phyloP scores from a whole-genome alignment of 2,888 invertebrate genomes.

The Oeneis ivallda region DNA sequence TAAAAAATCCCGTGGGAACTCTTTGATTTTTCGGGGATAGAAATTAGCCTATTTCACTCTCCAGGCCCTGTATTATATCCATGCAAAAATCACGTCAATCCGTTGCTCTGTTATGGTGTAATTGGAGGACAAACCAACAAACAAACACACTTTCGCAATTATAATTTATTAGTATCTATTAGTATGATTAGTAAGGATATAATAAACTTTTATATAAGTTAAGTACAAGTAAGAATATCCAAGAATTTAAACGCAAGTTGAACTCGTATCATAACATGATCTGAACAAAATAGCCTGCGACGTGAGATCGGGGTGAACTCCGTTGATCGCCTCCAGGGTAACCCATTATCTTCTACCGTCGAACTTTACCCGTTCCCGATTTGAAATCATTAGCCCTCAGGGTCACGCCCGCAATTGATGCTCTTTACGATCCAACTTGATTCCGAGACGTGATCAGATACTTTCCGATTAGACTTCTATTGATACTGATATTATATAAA shows the following conservation, averaged over 20 bases:
- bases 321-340: slow-evolving; percentile 34
- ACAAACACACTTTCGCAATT: too few relatives aligned
- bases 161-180: too few relatives aligned
- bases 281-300: slow-evolving; percentile 21
- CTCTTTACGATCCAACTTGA: slow-evolving; percentile 22
- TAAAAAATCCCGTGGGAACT: too few relatives aligned
- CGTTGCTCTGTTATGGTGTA: too few relatives aligned
- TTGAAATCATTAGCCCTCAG: slow-evolving; percentile 34
- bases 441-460: slow-evolving; percentile 19
- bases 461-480: slow-evolving; percentile 7
- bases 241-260: neutral
- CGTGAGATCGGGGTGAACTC: slow-evolving; percentile 34
- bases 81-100: too few relatives aligned
- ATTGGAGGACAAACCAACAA: too few relatives aligned
- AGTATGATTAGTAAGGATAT: too few relatives aligned
- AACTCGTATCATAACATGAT: slow-evolving; percentile 7
- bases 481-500: neutral
- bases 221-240: neutral
- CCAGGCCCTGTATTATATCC: too few relatives aligned
- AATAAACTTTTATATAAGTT: too few relatives aligned
- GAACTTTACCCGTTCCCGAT: slow-evolving; percentile 33
- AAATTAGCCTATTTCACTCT: too few relatives aligned
- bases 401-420: slow-evolving; percentile 22
- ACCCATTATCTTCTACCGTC: slow-evolving; percentile 30
- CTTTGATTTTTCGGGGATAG: too few relatives aligned